These are phyloP conservation scores for Watsonalla binaria DNA, from an alignment of 2,888 invertebrate genomes.

Conservation along the genomic window DNA sequence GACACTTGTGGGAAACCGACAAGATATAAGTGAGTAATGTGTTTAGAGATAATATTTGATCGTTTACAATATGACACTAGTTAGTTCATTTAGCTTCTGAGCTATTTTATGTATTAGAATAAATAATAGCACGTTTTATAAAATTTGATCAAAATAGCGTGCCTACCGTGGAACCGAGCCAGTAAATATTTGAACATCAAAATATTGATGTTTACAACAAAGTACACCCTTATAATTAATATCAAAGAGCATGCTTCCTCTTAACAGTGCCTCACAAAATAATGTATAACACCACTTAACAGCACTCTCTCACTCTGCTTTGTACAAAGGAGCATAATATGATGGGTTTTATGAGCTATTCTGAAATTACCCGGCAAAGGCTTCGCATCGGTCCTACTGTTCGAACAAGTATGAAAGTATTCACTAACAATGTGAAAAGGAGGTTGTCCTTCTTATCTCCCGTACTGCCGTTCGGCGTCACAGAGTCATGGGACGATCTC, in stretches of 20 bases:
- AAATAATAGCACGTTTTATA: too few species aligned
- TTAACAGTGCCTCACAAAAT: constrained; percentile 52
- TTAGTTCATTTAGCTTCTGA: too few species aligned
- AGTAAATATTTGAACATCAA: too few species aligned
- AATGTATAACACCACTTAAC: constrained; percentile 54
- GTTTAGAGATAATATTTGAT: too few species aligned
- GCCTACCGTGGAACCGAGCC: too few species aligned
- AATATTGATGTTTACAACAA: too few species aligned
- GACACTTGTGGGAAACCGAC: too few species aligned
- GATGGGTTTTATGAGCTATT: constrained; percentile 47
- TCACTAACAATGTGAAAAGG: constrained; percentile 38
- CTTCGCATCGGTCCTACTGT: constrained; percentile 24
- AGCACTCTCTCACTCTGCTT: constrained; percentile 37
- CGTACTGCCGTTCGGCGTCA: constrained; percentile 57
- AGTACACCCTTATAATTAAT: background rate
- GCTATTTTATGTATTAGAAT: too few species aligned
- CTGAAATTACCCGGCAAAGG: constrained; percentile 42
- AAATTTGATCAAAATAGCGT: too few species aligned
- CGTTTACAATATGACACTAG: too few species aligned
- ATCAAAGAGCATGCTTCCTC: constrained; percentile 29
- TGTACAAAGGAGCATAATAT: constrained; percentile 38
- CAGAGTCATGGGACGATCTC: constrained; percentile 62
- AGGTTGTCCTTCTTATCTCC: constrained; percentile 38
- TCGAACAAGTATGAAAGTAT: constrained; percentile 36
- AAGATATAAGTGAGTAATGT: too few species aligned